Base-by-base conservation (phyloP, 2,113 vertebrate genomes). In the Indicator maculatus region DNA sequence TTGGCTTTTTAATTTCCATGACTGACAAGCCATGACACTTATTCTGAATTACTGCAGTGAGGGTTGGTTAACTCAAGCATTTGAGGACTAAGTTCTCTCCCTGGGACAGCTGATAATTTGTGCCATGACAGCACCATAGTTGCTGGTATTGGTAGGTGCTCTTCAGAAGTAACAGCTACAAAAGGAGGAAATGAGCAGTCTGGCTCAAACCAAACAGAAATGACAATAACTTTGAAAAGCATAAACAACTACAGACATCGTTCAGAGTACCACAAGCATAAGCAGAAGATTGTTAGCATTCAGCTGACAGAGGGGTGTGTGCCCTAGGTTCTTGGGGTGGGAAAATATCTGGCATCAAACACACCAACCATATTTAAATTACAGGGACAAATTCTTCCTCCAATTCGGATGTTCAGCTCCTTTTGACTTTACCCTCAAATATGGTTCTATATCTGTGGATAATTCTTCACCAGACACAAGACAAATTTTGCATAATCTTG, bases 401-500 rank as follows among this genome's bases (percentile, higher is more conserved):
- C 50, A 27, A 67, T 56, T 88, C 19, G 28, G 36, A 24, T 50
- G 15, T 39, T 78, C 52, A 44, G 0, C 26, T 71, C 38, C 65
- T 31, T 53, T 27, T 67, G 33, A 31, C 50, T 79, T 87, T 66
- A 69, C 4, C 44, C 24, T 78, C 71, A 73, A 31, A 53, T 69
- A 38, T n/a, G 12, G 41, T 91, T 87, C 59, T 58, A 14, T 44
- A 50, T 86, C 77, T 82, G 28, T 30, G 83, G 61, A 69, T 69
- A 44, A 44, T 58, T 82, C 44, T 72, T 92, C 20, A 30, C 52
- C 80, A 81, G 61, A 13, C 27, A 1, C 69, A 84, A 65, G 67
- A 78, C 44, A 18, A 94, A 64, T 88, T 95, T 83, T 93, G 65
- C 30, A 64, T 93, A 84, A 75, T 83, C 66, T 82, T 93, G 41